Percentiles rank a stretch among this genome's conserved stretches.
phyloP scores from a whole-genome alignment of 2,888 invertebrate species.

The Urechis unicinctus region DNA sequence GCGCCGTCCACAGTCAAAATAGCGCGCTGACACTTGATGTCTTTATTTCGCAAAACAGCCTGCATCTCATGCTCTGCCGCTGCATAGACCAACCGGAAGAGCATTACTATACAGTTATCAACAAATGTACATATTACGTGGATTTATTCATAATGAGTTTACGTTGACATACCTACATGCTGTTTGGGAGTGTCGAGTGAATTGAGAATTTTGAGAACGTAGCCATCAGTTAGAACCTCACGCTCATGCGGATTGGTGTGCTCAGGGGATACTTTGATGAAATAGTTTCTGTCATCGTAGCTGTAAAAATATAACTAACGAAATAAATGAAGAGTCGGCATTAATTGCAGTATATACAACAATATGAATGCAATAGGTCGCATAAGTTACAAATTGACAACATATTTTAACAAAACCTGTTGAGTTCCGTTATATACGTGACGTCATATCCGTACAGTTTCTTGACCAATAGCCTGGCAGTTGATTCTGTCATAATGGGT shows the following conservation, averaged over 20 bases:
- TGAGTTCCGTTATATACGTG: constrained; percentile 58
- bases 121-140: no score
- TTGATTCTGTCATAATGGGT: constrained; percentile 7
- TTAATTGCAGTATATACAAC: no score
- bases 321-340: no score
- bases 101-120: no score
- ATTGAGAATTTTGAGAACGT: constrained; percentile 76
- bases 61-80: constrained; percentile 15
- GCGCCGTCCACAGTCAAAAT: constrained; percentile 15
- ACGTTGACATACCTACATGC: constrained; percentile 27
- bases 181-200: constrained; percentile 68
- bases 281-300: constrained; percentile 75
- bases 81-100: background rate
- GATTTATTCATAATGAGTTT: background rate
- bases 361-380: no score
- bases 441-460: constrained; percentile 43
- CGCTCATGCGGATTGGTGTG: constrained; percentile 25
- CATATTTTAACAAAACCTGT: constrained; percentile 30
- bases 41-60: constrained; percentile 2
- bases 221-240: constrained; percentile 33
- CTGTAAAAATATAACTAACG: constrained; percentile 42
- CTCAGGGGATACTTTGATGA: constrained; percentile 58
- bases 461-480: constrained; percentile 10
- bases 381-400: no score
- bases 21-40: constrained; percentile 15